Base-by-base conservation (phyloP, 2,113 vertebrate species). In the Budorcas taxicolor region DNA sequence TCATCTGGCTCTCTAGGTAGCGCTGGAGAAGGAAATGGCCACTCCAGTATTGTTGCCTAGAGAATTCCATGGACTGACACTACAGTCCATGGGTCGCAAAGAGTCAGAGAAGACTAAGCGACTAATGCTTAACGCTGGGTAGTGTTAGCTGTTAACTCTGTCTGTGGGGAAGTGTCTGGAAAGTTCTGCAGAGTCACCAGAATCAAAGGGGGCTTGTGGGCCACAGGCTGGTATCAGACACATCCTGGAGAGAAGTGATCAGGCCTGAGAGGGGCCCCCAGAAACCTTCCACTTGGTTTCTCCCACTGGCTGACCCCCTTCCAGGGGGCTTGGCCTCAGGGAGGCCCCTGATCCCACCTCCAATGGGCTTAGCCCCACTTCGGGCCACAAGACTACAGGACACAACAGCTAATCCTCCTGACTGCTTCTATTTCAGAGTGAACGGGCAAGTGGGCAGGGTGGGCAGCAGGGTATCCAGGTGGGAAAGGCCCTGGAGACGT, bases 351-450 rank as follows among this genome's bases (percentile, higher is more conserved):
- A 45, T 43, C 3, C 97, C 57, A 76, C 58, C 96, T 86, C 97
- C 93, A 94, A 97, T 23, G 87, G 97, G 98, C 97, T 98, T 97
- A 98, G 94, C 87, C 91, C 57, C 4, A 78, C 40, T 90, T 58
- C 92, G 95, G 98, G 93, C 94, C 87, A 58, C 5, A 0, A 57
- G 97, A 94, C 96, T 96, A 92, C 97, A 83, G 88, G 98, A 97
- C 87, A 93, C 97, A 83, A 86, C 58, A 97, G 67, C 94, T 97
- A 98, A 98, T 96, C 97, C 83, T 58, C 76, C 58, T 97, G 94
- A 43, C 47, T 3, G 67, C 52, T 90, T 67, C 97, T 98, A 96
- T 97, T 98, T 95, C 91, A 95, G 97, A 36, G 36, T 1, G 15
- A 29, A 27, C 2, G 1, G 40, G 71, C 71, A 45, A 62, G 64